phyloP scores from a whole-genome alignment of 2,113 vertebrate genomes.

The Ammodramus savannarum region DNA sequence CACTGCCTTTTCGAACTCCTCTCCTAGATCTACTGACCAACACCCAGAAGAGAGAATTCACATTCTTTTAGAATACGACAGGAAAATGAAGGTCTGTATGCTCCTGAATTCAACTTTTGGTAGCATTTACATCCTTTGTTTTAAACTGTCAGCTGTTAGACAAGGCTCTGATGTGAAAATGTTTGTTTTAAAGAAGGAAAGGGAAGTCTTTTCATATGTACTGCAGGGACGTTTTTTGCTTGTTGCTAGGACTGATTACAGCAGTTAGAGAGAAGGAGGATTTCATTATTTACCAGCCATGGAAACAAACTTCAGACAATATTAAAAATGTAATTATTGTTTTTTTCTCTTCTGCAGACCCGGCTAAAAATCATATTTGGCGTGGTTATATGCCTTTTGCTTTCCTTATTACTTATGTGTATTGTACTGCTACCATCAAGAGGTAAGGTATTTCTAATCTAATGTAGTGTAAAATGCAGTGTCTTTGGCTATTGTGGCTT shows the following conservation, averaged over 20 bases:
- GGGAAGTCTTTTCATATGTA: constrained; percentile 31
- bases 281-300: constrained; percentile 18
- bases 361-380: constrained; percentile 76
- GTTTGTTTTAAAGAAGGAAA: constrained; percentile 45
- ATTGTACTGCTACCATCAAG: constrained; percentile 72
- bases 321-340: constrained; percentile 30
- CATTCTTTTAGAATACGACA: constrained; percentile 60
- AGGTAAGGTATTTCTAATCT: constrained; percentile 70
- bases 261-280: constrained; percentile 38
- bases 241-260: constrained; percentile 22
- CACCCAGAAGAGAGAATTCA: constrained; percentile 62
- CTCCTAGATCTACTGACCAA: constrained; percentile 67
- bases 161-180: constrained; percentile 14
- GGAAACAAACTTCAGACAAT: background rate
- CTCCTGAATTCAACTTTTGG: background rate
- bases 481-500: background rate
- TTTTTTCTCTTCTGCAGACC: constrained; percentile 71
- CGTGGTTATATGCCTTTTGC: constrained; percentile 59
- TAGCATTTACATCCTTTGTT: background rate
- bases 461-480: constrained; percentile 17
- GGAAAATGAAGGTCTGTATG: constrained; percentile 80
- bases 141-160: constrained; percentile 36
- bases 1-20: constrained; percentile 68
- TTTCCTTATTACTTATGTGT: constrained; percentile 72
- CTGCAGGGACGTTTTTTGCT: constrained; percentile 35